phyloP scores from a whole-genome alignment of 2,797 vertebrate species.

The Psittacula derbiana region DNA sequence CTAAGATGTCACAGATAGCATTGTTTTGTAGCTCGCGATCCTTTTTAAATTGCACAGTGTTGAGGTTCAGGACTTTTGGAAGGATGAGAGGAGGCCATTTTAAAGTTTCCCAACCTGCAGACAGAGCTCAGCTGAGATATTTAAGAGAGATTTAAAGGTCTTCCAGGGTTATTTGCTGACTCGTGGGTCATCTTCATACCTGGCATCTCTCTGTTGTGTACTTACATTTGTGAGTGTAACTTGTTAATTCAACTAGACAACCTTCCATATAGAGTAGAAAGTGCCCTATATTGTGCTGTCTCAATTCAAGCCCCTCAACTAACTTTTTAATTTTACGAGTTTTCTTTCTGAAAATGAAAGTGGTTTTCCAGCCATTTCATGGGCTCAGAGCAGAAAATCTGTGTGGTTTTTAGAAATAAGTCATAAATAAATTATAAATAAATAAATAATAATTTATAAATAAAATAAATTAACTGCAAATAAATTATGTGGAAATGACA shows the following conservation, averaged over 20 bases:
- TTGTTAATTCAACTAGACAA: neutral
- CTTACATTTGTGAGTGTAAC: neutral
- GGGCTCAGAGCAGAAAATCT: neutral
- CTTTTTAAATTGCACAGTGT: neutral
- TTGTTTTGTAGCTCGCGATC: neutral
- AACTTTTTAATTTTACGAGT: neutral
- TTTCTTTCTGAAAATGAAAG: neutral
- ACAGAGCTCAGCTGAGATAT: neutral
- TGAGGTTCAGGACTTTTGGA: neutral
- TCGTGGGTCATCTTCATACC: neutral
- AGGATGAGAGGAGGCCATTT: neutral
- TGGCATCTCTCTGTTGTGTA: neutral
- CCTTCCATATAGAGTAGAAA: neutral
- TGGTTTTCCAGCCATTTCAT: neutral
- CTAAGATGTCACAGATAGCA: neutral
- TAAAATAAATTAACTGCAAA: no score
- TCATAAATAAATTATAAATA: no score
- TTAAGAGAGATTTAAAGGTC: neutral
- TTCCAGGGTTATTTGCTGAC: neutral
- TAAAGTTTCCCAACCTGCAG: neutral
- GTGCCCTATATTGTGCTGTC: neutral
- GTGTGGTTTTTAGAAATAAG: neutral
- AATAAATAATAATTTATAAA: no score
- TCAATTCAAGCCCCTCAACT: neutral
- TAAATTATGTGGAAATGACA: no score